These are phyloP conservation scores for Mya arenaria DNA, from an alignment of 1,140 invertebrate species.

Conservation along the genomic window DNA sequence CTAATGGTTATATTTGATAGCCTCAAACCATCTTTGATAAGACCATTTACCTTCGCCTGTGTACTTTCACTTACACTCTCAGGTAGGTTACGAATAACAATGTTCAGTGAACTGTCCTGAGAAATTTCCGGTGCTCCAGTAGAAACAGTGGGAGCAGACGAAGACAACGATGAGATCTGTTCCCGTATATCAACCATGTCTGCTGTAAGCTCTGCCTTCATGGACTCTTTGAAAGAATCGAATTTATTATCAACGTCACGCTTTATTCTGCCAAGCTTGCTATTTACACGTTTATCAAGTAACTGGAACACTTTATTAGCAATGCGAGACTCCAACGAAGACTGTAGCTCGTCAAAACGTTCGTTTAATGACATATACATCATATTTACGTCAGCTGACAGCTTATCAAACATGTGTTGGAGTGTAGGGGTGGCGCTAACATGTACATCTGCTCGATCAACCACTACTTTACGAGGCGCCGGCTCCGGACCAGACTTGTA, in stretches of 20 bases:
- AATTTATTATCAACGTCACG: slow-evolving; percentile 19
- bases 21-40: not conserved
- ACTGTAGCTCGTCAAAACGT: slow-evolving; percentile 5
- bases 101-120: slow-evolving; percentile 14
- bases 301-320: slow-evolving; percentile 26
- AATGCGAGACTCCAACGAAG: not conserved
- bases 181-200: slow-evolving; percentile 24
- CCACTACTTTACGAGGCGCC: slow-evolving; percentile 1
- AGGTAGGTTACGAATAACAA: slow-evolving; percentile 19
- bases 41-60: slow-evolving; percentile 11
- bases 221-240: slow-evolving; percentile 20
- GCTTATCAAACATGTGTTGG: slow-evolving; percentile 9
- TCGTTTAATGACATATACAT: slow-evolving; percentile 29
- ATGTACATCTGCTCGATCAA: slow-evolving; percentile 5
- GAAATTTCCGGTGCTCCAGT: too few relatives aligned
- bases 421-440: slow-evolving; percentile 1
- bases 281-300: slow-evolving; percentile 15
- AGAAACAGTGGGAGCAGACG: too few relatives aligned
- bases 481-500: slow-evolving; percentile 4
- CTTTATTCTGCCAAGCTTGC: slow-evolving; percentile 11
- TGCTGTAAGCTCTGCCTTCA: slow-evolving; percentile 22
- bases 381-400: slow-evolving; percentile 9
- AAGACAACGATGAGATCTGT: slow-evolving; percentile 6
- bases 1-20: not conserved
- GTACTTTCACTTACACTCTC: slow-evolving; percentile 1